Conservation (phyloP, 2,113 vertebrate species). For the Archocentrus centrarchus region DNA sequence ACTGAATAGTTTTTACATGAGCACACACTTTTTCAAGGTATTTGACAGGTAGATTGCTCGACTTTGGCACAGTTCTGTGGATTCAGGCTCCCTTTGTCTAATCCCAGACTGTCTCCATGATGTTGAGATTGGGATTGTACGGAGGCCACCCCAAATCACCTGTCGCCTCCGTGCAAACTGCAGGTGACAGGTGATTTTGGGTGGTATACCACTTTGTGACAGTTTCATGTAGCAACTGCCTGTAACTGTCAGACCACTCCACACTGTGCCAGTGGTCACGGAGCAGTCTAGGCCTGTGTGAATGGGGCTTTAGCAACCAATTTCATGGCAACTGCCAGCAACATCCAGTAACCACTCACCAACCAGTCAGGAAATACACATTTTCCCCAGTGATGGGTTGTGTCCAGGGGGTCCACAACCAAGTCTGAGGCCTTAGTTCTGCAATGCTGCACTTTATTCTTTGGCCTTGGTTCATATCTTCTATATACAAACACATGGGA, state of each 20-base stretch:
- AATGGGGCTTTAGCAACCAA: background rate
- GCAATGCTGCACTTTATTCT: constrained; percentile 31
- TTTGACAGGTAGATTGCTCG: background rate
- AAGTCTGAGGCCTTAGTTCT: background rate
- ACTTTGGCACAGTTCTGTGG: background rate
- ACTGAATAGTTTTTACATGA: background rate
- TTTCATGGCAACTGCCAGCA: background rate
- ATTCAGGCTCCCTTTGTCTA: background rate
- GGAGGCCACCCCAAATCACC: background rate
- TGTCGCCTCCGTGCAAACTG: background rate
- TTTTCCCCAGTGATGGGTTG: background rate
- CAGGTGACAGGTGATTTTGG: background rate
- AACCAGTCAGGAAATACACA: background rate
- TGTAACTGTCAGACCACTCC: background rate
- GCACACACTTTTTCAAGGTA: background rate
- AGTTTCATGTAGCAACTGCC: background rate
- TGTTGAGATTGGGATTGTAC: background rate
- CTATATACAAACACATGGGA: background rate
- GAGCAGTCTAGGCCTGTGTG: background rate
- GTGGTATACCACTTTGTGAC: too few species aligned
- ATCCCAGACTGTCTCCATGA: accelerated
- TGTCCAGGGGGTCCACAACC: background rate
- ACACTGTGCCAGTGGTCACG: background rate
- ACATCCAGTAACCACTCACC: too few species aligned
- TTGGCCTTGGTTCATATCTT: background rate